Conservation (phyloP, 2,113 vertebrate species). For the Jacana jacana region DNA sequence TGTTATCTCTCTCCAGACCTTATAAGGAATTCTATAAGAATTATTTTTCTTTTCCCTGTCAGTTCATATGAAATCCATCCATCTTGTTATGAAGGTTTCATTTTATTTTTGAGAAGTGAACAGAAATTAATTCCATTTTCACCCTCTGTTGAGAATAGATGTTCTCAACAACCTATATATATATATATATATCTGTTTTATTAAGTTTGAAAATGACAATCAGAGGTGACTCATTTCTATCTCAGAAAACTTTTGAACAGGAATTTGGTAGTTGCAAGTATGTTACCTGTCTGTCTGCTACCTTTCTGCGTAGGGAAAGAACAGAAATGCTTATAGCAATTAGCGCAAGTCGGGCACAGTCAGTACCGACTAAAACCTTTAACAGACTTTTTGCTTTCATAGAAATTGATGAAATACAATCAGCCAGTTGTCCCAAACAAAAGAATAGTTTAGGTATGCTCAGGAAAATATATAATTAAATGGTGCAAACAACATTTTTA, state of each 20-base stretch:
- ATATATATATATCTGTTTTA: background rate
- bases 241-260: background rate
- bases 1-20: background rate
- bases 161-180: too few species aligned
- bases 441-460: background rate
- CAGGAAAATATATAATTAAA: background rate
- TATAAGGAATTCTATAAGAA: background rate
- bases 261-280: background rate
- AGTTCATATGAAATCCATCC: background rate
- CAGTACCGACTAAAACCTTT: background rate
- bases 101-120: background rate
- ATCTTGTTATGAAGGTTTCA: background rate
- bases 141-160: background rate
- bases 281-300: background rate
- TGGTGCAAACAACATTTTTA: background rate
- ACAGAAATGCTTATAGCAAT: background rate
- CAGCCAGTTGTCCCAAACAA: background rate
- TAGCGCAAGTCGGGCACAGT: background rate
- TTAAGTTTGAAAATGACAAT: background rate
- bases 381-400: background rate
- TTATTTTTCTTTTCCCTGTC: background rate
- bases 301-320: background rate
- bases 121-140: background rate
- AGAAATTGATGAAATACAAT: background rate
- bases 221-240: background rate